These are phyloP conservation scores for Odocoileus virginianus DNA, from an alignment of 2,113 vertebrate genomes.

Conservation along the genomic window DNA sequence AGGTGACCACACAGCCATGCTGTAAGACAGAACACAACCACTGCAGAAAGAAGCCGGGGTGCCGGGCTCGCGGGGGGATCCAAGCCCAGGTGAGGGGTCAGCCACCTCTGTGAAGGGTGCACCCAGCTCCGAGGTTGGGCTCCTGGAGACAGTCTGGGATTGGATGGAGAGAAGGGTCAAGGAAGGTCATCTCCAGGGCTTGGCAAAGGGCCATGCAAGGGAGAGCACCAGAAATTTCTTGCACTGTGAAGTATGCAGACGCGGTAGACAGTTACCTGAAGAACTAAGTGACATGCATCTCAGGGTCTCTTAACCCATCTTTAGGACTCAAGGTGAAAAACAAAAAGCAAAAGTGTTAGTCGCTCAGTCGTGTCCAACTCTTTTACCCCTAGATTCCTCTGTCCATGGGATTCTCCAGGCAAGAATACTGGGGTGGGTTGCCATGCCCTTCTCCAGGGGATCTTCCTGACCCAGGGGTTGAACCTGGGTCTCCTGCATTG, in stretches of 20 bases:
- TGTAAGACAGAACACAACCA: fast-evolving
- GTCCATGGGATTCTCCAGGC: not conserved
- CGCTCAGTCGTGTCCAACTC: not conserved
- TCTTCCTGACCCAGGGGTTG: not conserved
- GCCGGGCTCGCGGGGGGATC: fast-evolving
- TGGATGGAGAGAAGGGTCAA: not conserved
- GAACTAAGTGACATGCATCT: fast-evolving
- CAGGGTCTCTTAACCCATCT: not conserved
- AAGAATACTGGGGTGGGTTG: not conserved
- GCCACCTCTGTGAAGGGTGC: fast-evolving
- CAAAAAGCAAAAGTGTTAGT: not conserved
- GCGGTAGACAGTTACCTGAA: not conserved
- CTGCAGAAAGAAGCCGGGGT: not conserved
- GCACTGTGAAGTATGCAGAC: fast-evolving
- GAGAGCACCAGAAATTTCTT: fast-evolving
- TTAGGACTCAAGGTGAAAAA: not conserved
- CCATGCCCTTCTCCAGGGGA: not conserved
- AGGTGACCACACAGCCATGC: too few relatives aligned
- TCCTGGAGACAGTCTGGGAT: not conserved
- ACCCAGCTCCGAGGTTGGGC: fast-evolving
- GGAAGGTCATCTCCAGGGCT: not conserved
- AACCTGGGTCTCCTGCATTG: not conserved
- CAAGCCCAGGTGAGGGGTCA: fast-evolving
- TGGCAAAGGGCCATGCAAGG: fast-evolving
- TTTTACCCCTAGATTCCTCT: not conserved